phyloP scores from a whole-genome alignment of 1,140 invertebrate species.

The Anastrepha obliqua region DNA sequence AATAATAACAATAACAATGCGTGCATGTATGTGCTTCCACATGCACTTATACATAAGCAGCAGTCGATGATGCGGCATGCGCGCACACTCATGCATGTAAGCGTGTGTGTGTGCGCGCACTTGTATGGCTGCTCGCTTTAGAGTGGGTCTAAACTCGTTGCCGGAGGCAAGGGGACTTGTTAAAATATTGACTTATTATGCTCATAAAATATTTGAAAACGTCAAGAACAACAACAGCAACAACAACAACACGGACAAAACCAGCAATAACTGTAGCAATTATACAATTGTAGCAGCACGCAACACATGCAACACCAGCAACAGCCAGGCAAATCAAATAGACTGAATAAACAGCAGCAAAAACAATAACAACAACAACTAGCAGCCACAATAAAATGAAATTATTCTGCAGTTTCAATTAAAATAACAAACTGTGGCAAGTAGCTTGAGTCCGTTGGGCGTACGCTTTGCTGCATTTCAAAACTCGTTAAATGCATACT shows the following conservation, averaged over 20 bases:
- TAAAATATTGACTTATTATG: conserved; percentile 46
- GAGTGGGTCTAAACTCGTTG: neutral
- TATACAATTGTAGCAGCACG: conserved; percentile 32
- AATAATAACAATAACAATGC: neutral
- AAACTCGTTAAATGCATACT: conserved; percentile 40
- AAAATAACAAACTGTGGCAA: conserved; percentile 50
- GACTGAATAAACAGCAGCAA: conserved; percentile 23
- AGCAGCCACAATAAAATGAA: conserved; percentile 57
- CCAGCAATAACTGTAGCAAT: neutral
- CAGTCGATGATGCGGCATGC: neutral
- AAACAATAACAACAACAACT: neutral
- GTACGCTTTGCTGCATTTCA: conserved; percentile 11
- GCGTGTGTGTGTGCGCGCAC: neutral
- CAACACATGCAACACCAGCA: conserved; percentile 4
- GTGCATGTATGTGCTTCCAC: too few relatives aligned
- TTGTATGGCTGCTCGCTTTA: neutral
- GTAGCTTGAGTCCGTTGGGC: conserved; percentile 25
- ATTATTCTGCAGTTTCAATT: conserved; percentile 51
- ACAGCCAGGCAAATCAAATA: conserved; percentile 19
- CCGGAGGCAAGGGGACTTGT: neutral
- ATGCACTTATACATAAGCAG: neutral
- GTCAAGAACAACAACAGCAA: conserved; percentile 8
- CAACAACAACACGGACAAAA: neutral
- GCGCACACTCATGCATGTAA: neutral
- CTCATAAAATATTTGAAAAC: conserved; percentile 8